Evolutionary conservation across 2,888 invertebrate genomes (phyloP).

Genomic region (Acanthacorydalis orientalis): DNA sequence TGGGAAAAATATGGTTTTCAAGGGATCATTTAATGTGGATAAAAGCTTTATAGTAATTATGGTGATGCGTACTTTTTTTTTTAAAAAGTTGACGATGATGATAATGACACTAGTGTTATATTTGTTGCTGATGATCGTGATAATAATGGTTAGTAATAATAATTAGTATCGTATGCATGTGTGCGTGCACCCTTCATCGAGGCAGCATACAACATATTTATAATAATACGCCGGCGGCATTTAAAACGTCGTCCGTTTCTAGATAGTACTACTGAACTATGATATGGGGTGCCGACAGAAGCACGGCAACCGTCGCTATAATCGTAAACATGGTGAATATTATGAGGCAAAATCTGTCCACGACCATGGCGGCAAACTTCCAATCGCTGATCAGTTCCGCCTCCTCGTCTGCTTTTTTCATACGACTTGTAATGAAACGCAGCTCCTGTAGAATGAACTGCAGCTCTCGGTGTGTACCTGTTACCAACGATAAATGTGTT

Average conservation of each 20-base stretch:
- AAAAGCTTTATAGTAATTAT: too few relatives aligned
- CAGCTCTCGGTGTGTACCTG: constrained; percentile 66
- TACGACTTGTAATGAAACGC: constrained; percentile 84
- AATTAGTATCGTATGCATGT: constrained; percentile 6
- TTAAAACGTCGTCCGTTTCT: constrained; percentile 21
- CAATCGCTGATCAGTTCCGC: constrained; percentile 88
- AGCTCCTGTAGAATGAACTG: constrained; percentile 83
- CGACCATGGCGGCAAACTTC: constrained; percentile 98
- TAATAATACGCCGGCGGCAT: constrained; percentile 10
- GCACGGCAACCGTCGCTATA: constrained; percentile 80
- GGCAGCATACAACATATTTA: too few relatives aligned
- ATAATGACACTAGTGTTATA: too few relatives aligned
- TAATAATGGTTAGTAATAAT: not conserved
- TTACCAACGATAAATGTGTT: constrained; percentile 12
- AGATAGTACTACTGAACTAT: constrained; percentile 67
- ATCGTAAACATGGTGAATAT: constrained; percentile 89
- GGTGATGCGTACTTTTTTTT: too few relatives aligned
- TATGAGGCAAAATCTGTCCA: constrained; percentile 91
- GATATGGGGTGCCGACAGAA: constrained; percentile 85
- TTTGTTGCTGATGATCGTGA: not conserved
- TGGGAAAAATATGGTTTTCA: too few relatives aligned
- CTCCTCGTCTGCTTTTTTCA: constrained; percentile 89
- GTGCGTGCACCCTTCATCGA: constrained; percentile 11
- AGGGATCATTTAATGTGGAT: too few relatives aligned
- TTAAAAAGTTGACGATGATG: too few relatives aligned